Base-by-base conservation (phyloP, 2,797 vertebrate species). In the Argyrosomus regius region DNA sequence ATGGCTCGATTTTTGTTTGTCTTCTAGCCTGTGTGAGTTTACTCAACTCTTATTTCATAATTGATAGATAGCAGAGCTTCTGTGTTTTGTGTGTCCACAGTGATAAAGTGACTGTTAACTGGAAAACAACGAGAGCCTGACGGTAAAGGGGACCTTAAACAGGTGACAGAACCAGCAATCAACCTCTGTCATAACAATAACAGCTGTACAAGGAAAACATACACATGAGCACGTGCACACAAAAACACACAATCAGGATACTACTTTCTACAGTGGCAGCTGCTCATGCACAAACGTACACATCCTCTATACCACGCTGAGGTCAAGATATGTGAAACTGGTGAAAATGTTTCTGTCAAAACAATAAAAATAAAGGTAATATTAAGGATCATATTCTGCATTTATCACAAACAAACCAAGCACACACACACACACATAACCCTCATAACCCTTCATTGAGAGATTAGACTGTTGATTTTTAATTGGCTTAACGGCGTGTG, bases 401-500 rank as follows among this genome's bases (percentile, higher is more conserved):
- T 24, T 62, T 8, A 24, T 24, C 17, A 61, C 28, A 76, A 45
- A 46, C 52, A 72, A 64, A 41, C 8, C 17, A 48, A 14, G 13
- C 57, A 68, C 31, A 60, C 48, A 56, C 39, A 24, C 28, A 57
- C 49, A 60, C 17, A 13, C 72, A 81, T 46, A 85, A 54, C 61
- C 52, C 10, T 84, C 63, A 72, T 61, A 87, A 46, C 50, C 56
- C 58, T 66, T 86, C 49, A 73, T 20, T 52, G 49, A 46, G 5
- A 83, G 76, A 87, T 91, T 85, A 89, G 50, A 77, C 60, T 77
- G 81, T 41, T 67, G 82, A 77, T 72, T 60, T 88, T 77, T 92
- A 91, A 93, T 91, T 90, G 91, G 90, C 65, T 89, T 86, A 87
- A 59, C 49, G 1, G 43, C 26, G 1, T 85, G 80, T 84, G 86